phyloP scores from a whole-genome alignment of 2,797 vertebrate species.

The Anabas testudineus region DNA sequence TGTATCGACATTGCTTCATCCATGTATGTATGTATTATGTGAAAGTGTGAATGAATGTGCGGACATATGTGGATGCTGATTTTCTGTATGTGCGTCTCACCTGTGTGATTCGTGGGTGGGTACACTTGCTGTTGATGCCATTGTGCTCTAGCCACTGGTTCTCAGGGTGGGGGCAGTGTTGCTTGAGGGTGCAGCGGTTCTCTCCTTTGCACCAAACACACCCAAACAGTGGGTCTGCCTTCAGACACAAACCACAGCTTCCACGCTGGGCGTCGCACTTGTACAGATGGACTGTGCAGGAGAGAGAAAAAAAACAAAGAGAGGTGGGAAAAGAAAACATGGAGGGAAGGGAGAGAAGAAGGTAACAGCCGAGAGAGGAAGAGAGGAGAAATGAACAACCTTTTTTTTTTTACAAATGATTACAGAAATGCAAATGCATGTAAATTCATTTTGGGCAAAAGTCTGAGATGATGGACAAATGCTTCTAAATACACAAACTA shows the following conservation, averaged over 20 bases:
- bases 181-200: constrained; percentile 93
- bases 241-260: constrained; percentile 97
- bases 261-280: constrained; percentile 95
- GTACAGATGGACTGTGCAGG: constrained; percentile 93
- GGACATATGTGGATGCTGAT: background rate
- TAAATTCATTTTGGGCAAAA: constrained; percentile 33
- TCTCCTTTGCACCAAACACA: constrained; percentile 96
- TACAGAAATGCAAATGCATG: constrained; percentile 29
- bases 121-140: constrained; percentile 94
- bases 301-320: background rate
- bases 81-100: constrained; percentile 73
- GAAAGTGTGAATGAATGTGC: too few relatives aligned
- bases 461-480: constrained; percentile 31
- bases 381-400: constrained; percentile 25
- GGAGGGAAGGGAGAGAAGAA: background rate
- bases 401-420: constrained; percentile 26
- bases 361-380: background rate
- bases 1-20: constrained; percentile 1
- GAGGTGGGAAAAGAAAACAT: too few relatives aligned
- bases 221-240: constrained; percentile 93
- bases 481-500: constrained; percentile 31
- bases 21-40: background rate
- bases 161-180: constrained; percentile 92
- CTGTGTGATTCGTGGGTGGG: constrained; percentile 94
- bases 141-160: constrained; percentile 93